Conservation (phyloP, 2,797 vertebrate species). For the Sphenodon punctatus region DNA sequence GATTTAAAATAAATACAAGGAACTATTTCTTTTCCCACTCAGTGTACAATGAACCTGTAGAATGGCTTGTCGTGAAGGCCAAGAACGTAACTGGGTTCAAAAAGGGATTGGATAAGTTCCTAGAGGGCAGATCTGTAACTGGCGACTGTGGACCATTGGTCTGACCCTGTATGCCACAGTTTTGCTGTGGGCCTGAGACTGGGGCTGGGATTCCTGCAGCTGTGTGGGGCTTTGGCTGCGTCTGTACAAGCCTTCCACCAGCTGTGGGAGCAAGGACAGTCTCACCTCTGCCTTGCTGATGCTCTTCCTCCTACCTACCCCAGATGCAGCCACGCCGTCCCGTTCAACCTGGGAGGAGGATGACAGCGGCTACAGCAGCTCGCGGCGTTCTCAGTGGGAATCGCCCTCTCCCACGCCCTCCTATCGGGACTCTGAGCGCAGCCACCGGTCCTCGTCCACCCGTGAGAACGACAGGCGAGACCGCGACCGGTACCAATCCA, state of each 20-base stretch:
- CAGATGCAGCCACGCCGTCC: slow-evolving; percentile 92
- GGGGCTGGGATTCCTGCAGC: neutral
- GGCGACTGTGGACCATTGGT: no score
- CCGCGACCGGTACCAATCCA: slow-evolving; percentile 78
- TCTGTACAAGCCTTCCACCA: neutral
- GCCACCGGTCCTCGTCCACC: slow-evolving; percentile 77
- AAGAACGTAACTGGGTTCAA: no score
- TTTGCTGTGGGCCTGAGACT: fast-evolving
- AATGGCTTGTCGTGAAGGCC: no score
- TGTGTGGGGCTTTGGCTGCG: neutral
- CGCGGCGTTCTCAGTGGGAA: slow-evolving; percentile 93
- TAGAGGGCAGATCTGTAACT: no score
- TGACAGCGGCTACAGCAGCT: slow-evolving; percentile 82
- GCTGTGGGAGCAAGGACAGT: neutral
- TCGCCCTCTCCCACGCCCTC: slow-evolving; percentile 91
- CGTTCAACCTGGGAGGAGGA: slow-evolving; percentile 98
- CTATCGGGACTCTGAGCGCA: slow-evolving; percentile 81
- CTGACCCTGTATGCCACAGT: neutral
- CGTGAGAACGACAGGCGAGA: slow-evolving; percentile 89
- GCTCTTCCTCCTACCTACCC: neutral
- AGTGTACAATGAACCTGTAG: no score
- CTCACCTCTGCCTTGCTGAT: fast-evolving
- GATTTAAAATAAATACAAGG: no score
- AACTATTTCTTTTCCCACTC: no score
- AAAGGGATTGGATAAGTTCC: no score